Base-by-base conservation (phyloP, 1,140 invertebrate genomes). In the Ostrea edulis region DNA sequence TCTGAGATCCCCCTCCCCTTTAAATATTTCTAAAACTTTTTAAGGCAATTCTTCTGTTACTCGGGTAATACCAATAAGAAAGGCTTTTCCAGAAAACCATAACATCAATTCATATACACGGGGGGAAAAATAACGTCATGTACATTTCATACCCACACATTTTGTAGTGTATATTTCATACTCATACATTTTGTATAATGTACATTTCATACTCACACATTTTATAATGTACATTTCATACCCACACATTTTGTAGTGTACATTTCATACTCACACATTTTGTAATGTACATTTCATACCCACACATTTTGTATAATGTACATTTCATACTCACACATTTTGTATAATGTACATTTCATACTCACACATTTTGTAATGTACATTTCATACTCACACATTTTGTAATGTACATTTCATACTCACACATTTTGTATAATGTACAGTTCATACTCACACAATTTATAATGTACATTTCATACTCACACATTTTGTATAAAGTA, bases 281-380 rank as follows among this genome's bases (percentile, higher is more conserved):
- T 92, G 89, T 54, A 94, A 85, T 51, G 92, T n/a, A n/a, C n/a
- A n/a, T n/a, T n/a, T n/a, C n/a, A n/a, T 71, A 86, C 91, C 89
- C 86, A 94, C 94, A 93, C 86, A 85, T 91, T 92, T 85, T 92
- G 89, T 54, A 94, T n/a, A n/a, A n/a, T n/a, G n/a, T n/a, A n/a
- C n/a, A n/a, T n/a, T n/a, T n/a, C n/a, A n/a, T 71, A 86, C 91
- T 90, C 86, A 94, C 94, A 93, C 86, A 85, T 91, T 92, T 85
- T 92, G 89, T 54, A 94, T n/a, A n/a, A n/a, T n/a, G n/a, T n/a
- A n/a, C n/a, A n/a, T n/a, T n/a, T n/a, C n/a, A n/a, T 71, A 86
- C 91, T 90, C 86, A 94, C 94, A 93, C 86, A 85, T 91, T 92
- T 85, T 92, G 89, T 54, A 94, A 85, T 51, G 92, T n/a, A n/a